Conservation (phyloP, 2,888 invertebrate species). For the Pedicia rivosa region DNA sequence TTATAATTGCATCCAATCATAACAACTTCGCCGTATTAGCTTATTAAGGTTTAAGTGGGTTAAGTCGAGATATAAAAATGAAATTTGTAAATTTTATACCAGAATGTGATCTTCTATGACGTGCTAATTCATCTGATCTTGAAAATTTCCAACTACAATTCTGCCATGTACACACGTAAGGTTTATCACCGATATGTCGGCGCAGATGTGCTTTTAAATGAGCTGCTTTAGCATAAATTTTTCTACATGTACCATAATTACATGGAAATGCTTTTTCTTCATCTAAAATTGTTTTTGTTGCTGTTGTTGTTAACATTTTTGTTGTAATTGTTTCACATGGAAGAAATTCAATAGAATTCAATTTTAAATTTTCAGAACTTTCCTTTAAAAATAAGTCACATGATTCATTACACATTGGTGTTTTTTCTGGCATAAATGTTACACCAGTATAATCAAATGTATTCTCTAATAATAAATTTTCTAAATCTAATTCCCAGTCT, state of each 20-base stretch:
- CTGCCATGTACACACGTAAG: conserved; percentile 55
- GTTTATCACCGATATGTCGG: conserved; percentile 66
- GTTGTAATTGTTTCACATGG: not conserved
- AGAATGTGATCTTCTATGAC: conserved; percentile 88
- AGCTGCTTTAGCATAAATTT: conserved; percentile 78
- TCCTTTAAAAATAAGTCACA: conserved; percentile 36
- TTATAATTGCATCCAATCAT: no score
- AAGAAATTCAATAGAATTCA: not conserved
- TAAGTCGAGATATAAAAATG: no score
- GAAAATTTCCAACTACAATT: conserved; percentile 89
- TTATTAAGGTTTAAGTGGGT: no score
- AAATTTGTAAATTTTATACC: no score
- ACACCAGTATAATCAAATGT: conserved; percentile 22
- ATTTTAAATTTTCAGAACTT: conserved; percentile 26
- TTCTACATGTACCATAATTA: conserved; percentile 53
- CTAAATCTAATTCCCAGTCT: conserved; percentile 19
- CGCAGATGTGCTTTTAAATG: conserved; percentile 79
- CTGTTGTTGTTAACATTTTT: not conserved
- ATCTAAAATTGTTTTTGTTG: not conserved
- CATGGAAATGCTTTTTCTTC: conserved; percentile 47
- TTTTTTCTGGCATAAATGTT: conserved; percentile 33
- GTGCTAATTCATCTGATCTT: conserved; percentile 81
- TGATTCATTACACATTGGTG: conserved; percentile 37
- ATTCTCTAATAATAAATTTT: conserved; percentile 23
- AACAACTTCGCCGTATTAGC: no score